Evolutionary conservation across 1,140 invertebrate genomes (phyloP).

Genomic region (Procambarus clarkii): DNA sequence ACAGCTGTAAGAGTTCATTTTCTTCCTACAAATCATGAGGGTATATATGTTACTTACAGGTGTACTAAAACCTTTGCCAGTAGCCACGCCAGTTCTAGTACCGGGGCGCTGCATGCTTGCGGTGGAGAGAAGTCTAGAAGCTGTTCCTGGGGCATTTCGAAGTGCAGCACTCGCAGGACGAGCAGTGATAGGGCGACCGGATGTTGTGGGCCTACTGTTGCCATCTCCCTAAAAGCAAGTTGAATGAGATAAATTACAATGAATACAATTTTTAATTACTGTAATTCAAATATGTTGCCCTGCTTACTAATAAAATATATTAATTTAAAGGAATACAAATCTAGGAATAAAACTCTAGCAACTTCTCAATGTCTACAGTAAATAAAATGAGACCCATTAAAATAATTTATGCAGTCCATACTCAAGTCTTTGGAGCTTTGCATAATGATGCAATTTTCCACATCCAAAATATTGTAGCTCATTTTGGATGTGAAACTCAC

Average conservation of each 20-base stretch:
- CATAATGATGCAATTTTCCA: too few species aligned
- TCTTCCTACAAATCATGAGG: neutral
- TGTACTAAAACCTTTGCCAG: conserved; percentile 70
- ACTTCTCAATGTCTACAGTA: too few species aligned
- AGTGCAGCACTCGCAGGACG: conserved; percentile 68
- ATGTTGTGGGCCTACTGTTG: conserved; percentile 66
- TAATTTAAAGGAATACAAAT: too few species aligned
- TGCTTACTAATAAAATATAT: too few species aligned
- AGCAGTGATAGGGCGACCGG: conserved; percentile 65
- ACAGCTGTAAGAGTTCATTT: too few species aligned
- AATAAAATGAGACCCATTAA: too few species aligned
- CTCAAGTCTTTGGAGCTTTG: too few species aligned
- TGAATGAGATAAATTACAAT: neutral
- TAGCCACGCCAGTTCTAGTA: conserved; percentile 67
- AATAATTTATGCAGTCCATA: too few species aligned
- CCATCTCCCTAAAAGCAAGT: conserved; percentile 23
- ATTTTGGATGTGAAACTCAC: too few species aligned
- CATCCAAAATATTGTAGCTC: too few species aligned
- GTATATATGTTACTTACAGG: conserved; percentile 51
- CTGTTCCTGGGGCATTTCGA: conserved; percentile 63
- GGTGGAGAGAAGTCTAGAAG: conserved; percentile 65
- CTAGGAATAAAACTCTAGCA: too few species aligned
- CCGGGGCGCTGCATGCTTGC: conserved; percentile 68
- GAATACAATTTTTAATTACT: neutral
- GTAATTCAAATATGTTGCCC: neutral